These are phyloP conservation scores for Cochlearius cochlearius DNA, from an alignment of 2,113 vertebrate genomes.

Conservation along the genomic window DNA sequence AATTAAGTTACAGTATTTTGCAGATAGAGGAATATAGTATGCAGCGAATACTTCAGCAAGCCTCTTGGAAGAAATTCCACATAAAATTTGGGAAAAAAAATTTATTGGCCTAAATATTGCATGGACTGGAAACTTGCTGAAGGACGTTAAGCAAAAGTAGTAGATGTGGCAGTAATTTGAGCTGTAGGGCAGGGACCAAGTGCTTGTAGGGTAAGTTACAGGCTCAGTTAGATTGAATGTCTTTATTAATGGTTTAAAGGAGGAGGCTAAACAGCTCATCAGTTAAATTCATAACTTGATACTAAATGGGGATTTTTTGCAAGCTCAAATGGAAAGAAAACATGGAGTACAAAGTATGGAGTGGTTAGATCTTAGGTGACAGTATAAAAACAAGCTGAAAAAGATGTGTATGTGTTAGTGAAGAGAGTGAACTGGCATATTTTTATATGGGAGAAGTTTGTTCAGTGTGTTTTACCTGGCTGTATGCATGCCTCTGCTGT, in stretches of 20 bases:
- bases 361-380: background rate
- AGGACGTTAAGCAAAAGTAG: background rate
- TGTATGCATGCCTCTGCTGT: background rate
- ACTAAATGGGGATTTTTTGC: background rate
- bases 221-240: background rate
- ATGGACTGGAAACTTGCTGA: constrained; percentile 7
- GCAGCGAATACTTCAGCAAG: background rate
- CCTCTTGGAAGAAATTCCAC: background rate
- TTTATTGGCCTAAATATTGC: background rate
- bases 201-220: background rate
- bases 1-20: background rate
- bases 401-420: background rate
- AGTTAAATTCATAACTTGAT: background rate
- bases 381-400: background rate
- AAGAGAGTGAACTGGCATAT: background rate
- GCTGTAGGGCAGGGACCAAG: background rate
- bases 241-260: background rate
- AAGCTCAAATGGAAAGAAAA: background rate
- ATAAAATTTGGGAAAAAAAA: background rate
- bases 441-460: background rate
- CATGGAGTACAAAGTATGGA: background rate
- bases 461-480: constrained; percentile 48
- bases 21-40: background rate
- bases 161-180: constrained; percentile 43
- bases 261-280: background rate